These are phyloP conservation scores for Leucophenga varia DNA, from an alignment of 1,140 invertebrate species.

Conservation along the genomic window DNA sequence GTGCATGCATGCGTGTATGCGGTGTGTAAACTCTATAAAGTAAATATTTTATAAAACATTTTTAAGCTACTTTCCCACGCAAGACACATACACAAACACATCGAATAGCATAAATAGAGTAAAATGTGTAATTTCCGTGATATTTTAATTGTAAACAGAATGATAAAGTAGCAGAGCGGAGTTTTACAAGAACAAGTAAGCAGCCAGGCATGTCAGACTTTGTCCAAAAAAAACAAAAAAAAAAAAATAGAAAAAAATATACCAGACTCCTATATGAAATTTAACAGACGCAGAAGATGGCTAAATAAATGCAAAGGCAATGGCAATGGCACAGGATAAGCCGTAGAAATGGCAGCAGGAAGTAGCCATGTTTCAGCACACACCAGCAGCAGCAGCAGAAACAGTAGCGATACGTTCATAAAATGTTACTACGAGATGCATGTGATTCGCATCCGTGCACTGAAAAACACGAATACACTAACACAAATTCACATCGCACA, in stretches of 20 bases:
- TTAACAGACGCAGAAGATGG: no score
- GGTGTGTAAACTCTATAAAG: slow-evolving; percentile 15
- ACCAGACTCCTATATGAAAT: no score
- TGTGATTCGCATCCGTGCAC: slow-evolving; percentile 49
- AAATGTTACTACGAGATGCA: slow-evolving; percentile 53
- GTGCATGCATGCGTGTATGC: neutral
- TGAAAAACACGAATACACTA: slow-evolving; percentile 8
- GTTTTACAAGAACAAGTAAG: no score
- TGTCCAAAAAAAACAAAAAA: slow-evolving; percentile 31
- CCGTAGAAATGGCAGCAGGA: slow-evolving; percentile 26
- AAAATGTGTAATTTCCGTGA: slow-evolving; percentile 54
- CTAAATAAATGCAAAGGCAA: neutral
- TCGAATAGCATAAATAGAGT: slow-evolving; percentile 46
- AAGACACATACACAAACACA: slow-evolving; percentile 9
- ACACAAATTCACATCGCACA: slow-evolving; percentile 11
- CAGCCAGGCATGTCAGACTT: no score
- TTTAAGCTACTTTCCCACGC: slow-evolving; percentile 1
- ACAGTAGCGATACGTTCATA: slow-evolving; percentile 32
- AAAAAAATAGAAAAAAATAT: slow-evolving; percentile 5
- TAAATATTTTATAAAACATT: slow-evolving; percentile 26
- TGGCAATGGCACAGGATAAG: slow-evolving; percentile 32
- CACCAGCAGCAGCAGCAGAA: slow-evolving; percentile 25
- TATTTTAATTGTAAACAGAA: slow-evolving; percentile 53
- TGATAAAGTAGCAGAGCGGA: neutral
- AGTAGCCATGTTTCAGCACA: slow-evolving; percentile 35